Evolutionary conservation across 1,140 invertebrate genomes (phyloP).

Genomic region (Chlorops oryzae): DNA sequence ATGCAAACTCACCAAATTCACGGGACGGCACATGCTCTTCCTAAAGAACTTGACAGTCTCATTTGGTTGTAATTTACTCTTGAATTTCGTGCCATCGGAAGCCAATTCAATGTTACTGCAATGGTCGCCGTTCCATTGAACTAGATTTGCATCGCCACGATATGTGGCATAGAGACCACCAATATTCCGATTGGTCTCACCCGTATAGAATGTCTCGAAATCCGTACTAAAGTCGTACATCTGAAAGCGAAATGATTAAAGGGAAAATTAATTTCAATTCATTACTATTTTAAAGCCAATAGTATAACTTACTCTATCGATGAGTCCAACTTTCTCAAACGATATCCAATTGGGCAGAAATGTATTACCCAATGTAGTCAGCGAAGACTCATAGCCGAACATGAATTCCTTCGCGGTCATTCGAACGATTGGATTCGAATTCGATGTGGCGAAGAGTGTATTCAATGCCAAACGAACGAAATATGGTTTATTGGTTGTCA

Average conservation of each 20-base stretch:
- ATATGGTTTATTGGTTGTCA: constrained; percentile 58
- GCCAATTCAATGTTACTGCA: constrained; percentile 72
- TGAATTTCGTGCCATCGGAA: constrained; percentile 81
- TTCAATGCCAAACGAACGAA: constrained; percentile 63
- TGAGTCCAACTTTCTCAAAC: constrained; percentile 74
- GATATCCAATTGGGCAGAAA: constrained; percentile 73
- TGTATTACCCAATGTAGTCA: constrained; percentile 69
- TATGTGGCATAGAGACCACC: constrained; percentile 73
- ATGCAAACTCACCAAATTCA: constrained; percentile 58
- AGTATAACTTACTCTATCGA: constrained; percentile 65
- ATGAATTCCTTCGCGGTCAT: constrained; percentile 80
- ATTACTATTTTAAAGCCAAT: too few species aligned
- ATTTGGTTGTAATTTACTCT: constrained; percentile 60
- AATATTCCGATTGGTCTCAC: constrained; percentile 55
- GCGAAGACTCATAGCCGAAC: constrained; percentile 68
- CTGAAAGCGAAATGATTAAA: constrained; percentile 46
- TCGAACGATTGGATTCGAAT: constrained; percentile 60
- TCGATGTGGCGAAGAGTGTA: constrained; percentile 59
- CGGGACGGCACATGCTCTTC: constrained; percentile 73
- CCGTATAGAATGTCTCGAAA: constrained; percentile 73
- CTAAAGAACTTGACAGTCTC: constrained; percentile 69
- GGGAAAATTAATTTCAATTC: neutral
- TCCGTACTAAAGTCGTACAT: constrained; percentile 83
- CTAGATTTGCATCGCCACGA: constrained; percentile 61
- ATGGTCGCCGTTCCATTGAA: constrained; percentile 66